These are phyloP conservation scores for Hesperia comma DNA, from an alignment of 2,888 invertebrate genomes.

Conservation along the genomic window DNA sequence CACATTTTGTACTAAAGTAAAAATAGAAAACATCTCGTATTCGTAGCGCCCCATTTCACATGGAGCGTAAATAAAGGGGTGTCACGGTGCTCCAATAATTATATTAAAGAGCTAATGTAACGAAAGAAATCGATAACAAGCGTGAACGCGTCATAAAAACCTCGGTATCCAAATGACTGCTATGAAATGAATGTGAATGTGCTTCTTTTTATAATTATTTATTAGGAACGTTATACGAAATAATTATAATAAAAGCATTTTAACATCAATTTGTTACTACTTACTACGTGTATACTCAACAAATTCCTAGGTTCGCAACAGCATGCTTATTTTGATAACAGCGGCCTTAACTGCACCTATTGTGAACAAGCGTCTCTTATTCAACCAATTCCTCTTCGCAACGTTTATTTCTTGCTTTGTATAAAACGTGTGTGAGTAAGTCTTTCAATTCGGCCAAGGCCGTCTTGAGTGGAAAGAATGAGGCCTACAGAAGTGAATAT, in stretches of 20 bases:
- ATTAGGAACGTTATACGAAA: background rate
- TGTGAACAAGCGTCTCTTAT: conserved; percentile 13
- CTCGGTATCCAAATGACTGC: no score
- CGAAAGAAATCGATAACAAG: conserved; percentile 27
- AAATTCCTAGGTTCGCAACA: no score
- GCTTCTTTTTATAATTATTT: background rate
- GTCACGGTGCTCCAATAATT: conserved; percentile 21
- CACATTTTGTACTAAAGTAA: conserved; percentile 28
- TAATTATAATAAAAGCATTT: no score
- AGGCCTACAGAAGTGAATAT: conserved; percentile 1
- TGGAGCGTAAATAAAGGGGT: conserved; percentile 25
- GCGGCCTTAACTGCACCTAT: background rate
- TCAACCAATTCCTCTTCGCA: conserved; percentile 14
- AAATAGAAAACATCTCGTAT: conserved; percentile 32
- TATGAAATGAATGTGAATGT: no score
- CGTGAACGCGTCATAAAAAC: background rate
- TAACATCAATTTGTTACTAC: no score
- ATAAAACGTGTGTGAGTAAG: background rate
- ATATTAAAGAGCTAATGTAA: conserved; percentile 26
- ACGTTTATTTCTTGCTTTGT: conserved; percentile 16
- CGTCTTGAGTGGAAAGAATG: no score
- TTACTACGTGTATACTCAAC: no score
- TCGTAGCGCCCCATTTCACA: conserved; percentile 15
- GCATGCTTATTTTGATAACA: background rate
- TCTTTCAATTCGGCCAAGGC: conserved; percentile 18